phyloP scores from a whole-genome alignment of 2,888 invertebrate genomes.

The Danaus chrysippus region DNA sequence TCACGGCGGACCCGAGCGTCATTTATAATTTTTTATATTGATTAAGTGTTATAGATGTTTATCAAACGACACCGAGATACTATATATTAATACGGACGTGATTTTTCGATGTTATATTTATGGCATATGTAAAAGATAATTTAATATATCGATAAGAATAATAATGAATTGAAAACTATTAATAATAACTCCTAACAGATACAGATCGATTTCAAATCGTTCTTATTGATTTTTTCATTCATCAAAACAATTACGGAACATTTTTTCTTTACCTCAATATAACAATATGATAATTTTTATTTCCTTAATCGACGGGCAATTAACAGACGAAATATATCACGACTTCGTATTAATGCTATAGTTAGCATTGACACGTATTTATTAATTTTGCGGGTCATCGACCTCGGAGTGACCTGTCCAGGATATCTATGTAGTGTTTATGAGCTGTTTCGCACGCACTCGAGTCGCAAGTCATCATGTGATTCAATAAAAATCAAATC shows the following conservation, averaged over 20 bases:
- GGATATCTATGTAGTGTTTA: conserved; percentile 49
- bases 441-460: conserved; percentile 55
- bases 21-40: background rate
- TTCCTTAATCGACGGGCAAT: background rate
- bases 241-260: too few relatives aligned
- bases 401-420: conserved; percentile 49
- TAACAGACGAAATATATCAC: background rate
- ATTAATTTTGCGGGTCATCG: conserved; percentile 43
- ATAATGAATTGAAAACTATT: too few relatives aligned
- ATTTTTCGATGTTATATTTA: background rate
- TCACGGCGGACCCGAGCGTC: background rate
- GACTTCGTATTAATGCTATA: background rate
- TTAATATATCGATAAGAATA: too few relatives aligned
- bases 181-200: too few relatives aligned
- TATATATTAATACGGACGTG: background rate
- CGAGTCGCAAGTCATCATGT: conserved; percentile 47
- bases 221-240: too few relatives aligned
- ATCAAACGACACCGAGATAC: background rate
- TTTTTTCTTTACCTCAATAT: too few relatives aligned
- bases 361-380: conserved; percentile 30
- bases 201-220: too few relatives aligned
- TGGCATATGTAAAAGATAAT: background rate
- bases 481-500: conserved; percentile 36
- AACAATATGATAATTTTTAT: background rate
- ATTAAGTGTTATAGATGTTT: background rate